Percentiles rank a stretch among this genome's conserved stretches.
Conservation (phyloP, 2,888 invertebrate species). For the Apotomis turbidana region DNA sequence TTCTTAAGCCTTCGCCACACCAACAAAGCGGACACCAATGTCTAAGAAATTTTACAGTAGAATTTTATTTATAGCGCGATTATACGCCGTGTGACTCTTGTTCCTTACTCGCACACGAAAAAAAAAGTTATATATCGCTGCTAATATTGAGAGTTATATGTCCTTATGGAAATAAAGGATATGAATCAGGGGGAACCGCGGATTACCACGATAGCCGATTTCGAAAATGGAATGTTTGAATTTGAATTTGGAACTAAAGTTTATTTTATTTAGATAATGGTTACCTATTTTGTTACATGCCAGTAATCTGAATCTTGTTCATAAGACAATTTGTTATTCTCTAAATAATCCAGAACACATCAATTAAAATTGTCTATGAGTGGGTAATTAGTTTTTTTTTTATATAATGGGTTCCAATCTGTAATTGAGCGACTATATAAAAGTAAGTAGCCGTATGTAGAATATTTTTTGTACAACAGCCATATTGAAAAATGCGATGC, state of each 20-base stretch:
- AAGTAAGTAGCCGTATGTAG: no score
- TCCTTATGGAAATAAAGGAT: background rate
- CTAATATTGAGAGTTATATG: background rate
- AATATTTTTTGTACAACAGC: no score
- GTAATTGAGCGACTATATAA: no score
- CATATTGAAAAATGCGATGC: no score
- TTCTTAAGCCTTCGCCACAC: conserved; percentile 46
- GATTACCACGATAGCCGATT: conserved; percentile 45
- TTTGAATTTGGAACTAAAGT: conserved; percentile 6
- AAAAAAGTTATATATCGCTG: background rate
- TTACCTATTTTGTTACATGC: no score
- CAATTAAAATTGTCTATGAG: no score
- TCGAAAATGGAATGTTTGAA: conserved; percentile 36
- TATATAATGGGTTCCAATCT: no score
- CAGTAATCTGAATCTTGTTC: no score
- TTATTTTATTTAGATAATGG: background rate
- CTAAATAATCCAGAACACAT: no score
- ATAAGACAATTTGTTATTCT: no score
- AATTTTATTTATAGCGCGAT: conserved; percentile 80
- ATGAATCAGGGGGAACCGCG: conserved; percentile 30
- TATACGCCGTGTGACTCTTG: conserved; percentile 75
- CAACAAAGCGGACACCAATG: conserved; percentile 53
- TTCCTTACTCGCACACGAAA: conserved; percentile 44
- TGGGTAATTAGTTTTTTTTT: no score
- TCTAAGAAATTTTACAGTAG: conserved; percentile 75